Conservation (phyloP, 2,113 vertebrate genomes). For the Antechinus flavipes region DNA sequence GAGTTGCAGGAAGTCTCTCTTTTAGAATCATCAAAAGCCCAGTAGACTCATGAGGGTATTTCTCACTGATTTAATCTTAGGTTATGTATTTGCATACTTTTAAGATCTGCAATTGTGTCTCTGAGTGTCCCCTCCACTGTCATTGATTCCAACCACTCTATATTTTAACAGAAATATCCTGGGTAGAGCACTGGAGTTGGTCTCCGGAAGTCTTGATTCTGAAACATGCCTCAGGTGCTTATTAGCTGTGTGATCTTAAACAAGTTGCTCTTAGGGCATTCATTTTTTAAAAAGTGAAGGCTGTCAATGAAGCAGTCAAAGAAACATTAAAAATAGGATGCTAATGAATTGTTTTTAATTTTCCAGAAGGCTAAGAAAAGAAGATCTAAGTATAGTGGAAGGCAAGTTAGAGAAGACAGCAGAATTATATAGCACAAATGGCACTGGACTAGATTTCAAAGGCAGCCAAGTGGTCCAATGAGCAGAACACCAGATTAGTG, state of each 20-base stretch:
- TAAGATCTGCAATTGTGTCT: neutral
- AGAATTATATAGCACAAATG: neutral
- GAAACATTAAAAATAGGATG: neutral
- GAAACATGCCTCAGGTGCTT: neutral
- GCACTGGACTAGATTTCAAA: neutral
- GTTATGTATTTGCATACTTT: neutral
- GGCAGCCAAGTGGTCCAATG: neutral
- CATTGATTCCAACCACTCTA: neutral
- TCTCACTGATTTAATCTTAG: neutral
- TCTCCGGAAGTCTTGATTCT: neutral
- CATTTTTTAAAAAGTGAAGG: neutral
- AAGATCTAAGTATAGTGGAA: neutral
- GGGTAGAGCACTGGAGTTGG: neutral
- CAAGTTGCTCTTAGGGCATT: neutral
- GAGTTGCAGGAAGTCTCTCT: neutral
- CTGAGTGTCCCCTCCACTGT: neutral
- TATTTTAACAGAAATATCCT: neutral
- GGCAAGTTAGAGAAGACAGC: neutral
- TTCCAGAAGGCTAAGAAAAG: neutral
- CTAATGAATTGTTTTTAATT: neutral
- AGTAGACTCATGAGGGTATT: neutral
- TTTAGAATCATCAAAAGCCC: neutral
- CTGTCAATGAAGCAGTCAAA: neutral
- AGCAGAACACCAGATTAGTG: neutral
- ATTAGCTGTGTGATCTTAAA: neutral